These are phyloP conservation scores for Macrosteles quadrilineatus DNA, from an alignment of 1,140 invertebrate genomes.

Conservation along the genomic window DNA sequence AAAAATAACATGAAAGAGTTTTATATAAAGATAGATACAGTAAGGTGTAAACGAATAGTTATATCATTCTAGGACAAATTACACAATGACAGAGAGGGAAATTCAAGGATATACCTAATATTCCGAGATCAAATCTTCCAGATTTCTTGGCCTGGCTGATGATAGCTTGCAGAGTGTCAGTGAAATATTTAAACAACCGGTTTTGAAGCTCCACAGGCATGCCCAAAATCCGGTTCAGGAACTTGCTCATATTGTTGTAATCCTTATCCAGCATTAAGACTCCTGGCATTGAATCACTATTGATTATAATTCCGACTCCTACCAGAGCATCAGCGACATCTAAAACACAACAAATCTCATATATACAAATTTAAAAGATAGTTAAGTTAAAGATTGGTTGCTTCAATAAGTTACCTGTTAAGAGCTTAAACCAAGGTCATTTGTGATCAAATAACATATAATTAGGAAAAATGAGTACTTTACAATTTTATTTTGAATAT, in stretches of 20 bases:
- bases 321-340: conserved; percentile 89
- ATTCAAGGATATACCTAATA: conserved; percentile 59
- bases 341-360: conserved; percentile 40
- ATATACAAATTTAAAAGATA: too few relatives aligned
- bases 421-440: too few relatives aligned
- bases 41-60: too few relatives aligned
- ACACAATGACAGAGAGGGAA: too few relatives aligned
- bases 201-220: conserved; percentile 98
- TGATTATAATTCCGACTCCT: conserved; percentile 89
- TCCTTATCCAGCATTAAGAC: conserved; percentile 89
- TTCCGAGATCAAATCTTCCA: conserved; percentile 84
- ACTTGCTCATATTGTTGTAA: conserved; percentile 98
- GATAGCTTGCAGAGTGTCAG: conserved; percentile 87
- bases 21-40: too few relatives aligned
- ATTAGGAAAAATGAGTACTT: too few relatives aligned
- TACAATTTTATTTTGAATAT: too few relatives aligned
- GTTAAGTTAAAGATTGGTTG: too few relatives aligned
- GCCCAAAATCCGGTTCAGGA: conserved; percentile 96
- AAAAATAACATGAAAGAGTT: too few relatives aligned
- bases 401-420: too few relatives aligned
- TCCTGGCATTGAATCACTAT: conserved; percentile 77
- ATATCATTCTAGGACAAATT: too few relatives aligned
- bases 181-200: conserved; percentile 96
- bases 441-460: too few relatives aligned
- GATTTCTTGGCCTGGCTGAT: conserved; percentile 78